Base-by-base conservation (phyloP, 2,113 vertebrate species). In the Sinocyclocheilus rhinocerous region DNA sequence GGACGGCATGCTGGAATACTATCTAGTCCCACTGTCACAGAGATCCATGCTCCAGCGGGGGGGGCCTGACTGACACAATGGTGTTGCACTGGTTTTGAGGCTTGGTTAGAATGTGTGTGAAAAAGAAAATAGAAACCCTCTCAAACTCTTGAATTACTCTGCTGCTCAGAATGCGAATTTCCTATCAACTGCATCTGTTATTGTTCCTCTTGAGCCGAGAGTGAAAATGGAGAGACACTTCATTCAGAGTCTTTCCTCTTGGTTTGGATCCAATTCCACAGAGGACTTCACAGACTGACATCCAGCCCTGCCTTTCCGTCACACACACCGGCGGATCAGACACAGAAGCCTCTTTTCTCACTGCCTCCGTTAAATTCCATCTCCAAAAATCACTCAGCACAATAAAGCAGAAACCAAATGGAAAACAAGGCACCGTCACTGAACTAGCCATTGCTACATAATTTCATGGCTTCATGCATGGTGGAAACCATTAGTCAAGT, bases 201-300 rank as follows among this genome's bases (percentile, higher is more conserved):
- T 55, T 82, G 33, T 85, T 26, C 55, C n/a, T 86, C 72, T 78
- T 65, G 16, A 57, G 55, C 42, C 22, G 16, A 67, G 83, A 85
- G 83, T 10, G 72, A 75, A 45, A 67, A 89, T 24, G 69, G 29
- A 82, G 69, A 36, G 59, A 80, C 70, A 59, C 81, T 26, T 84
- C 72, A 84, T 84, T 83, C 29, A 48, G 57, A 57, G 52, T 50
- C 73, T 72, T 73, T 85, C 85, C 63, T 33, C 63, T 65, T 61
- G 29, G 55, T 69, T 86, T 67, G 18, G 42, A 86, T 80, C 52
- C 84, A 86, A 72, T 84, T 80, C 81, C 57, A 67, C 76, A 45
- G 69, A 86, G 29, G 67, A 72, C 57, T 76, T 80, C 26, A 67
- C 22, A n/a, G 81, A 73, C 24, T 70, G 79, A 77, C 57, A 85